These are phyloP conservation scores for Cichladusa arquata DNA, from an alignment of 2,113 vertebrate genomes.

Conservation along the genomic window DNA sequence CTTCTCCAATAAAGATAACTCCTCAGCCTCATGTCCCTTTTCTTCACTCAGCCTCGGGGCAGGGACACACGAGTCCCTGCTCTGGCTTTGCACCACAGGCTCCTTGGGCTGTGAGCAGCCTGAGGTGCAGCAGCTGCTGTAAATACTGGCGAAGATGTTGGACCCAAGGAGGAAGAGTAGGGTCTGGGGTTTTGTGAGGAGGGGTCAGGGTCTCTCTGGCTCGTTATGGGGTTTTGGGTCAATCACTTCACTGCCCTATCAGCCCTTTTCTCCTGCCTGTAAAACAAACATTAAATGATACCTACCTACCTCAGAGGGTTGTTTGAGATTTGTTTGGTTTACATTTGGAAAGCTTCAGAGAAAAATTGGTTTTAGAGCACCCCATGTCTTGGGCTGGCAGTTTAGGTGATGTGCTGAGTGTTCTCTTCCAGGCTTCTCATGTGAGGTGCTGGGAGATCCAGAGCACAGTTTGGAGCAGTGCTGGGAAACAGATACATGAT, in stretches of 20 bases:
- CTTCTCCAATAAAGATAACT: slow-evolving; percentile 62
- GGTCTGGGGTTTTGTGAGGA: not conserved
- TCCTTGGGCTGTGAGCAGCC: not conserved
- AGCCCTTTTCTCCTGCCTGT: not conserved
- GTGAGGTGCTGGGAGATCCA: not conserved
- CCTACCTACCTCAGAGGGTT: slow-evolving; percentile 51
- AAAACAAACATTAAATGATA: not conserved
- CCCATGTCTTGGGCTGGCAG: rapidly evolving
- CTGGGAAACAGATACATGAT: not conserved
- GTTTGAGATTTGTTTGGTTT: slow-evolving; percentile 37
- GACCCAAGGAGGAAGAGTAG: not conserved
- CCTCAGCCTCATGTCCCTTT: slow-evolving; percentile 28
- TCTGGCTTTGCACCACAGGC: rapidly evolving
- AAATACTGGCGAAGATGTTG: not conserved
- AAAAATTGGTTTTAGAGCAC: not conserved
- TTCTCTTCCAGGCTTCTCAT: not conserved
- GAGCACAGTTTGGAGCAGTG: not conserved
- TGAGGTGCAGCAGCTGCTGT: not conserved
- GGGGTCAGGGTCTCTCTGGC: not conserved
- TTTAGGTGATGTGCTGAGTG: not conserved
- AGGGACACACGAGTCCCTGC: not conserved
- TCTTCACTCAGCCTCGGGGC: not conserved
- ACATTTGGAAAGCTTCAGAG: not conserved
- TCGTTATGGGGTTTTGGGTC: not conserved
- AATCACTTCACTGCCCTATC: not conserved